phyloP scores from a whole-genome alignment of 1,140 invertebrate genomes.

The Diuraphis noxia region DNA sequence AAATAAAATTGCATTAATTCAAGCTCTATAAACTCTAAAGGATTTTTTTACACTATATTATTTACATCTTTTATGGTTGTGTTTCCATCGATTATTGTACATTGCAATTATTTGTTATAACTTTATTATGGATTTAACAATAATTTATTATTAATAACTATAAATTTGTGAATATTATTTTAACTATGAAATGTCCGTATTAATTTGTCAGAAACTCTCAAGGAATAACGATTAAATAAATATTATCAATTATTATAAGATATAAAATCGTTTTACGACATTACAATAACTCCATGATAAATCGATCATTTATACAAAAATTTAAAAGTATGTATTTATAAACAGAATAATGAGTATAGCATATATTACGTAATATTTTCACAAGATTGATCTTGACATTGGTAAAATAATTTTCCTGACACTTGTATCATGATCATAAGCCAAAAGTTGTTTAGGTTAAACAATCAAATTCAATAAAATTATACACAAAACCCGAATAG shows the following conservation, averaged over 20 bases:
- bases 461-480: not conserved
- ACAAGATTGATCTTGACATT: not conserved
- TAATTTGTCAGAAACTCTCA: not conserved
- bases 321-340: not conserved
- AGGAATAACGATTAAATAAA: not conserved
- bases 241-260: not conserved
- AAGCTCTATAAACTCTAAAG: not conserved
- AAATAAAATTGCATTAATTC: not conserved
- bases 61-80: not conserved
- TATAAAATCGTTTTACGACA: not conserved
- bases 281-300: not conserved
- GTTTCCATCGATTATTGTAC: not conserved
- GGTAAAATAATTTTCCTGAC: not conserved
- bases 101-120: not conserved
- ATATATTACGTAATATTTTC: not conserved
- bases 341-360: not conserved
- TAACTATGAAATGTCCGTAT: not conserved
- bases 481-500: not conserved
- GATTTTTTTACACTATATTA: not conserved
- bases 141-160: not conserved
- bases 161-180: not conserved
- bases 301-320: no score
- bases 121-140: not conserved
- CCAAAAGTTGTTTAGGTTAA: not conserved
- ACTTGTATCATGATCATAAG: not conserved